Evolutionary conservation across 2,113 vertebrate genomes (phyloP), one percentile per base, ranked within the genome.

Genomic region (Triplophysa tibetana): DNA sequence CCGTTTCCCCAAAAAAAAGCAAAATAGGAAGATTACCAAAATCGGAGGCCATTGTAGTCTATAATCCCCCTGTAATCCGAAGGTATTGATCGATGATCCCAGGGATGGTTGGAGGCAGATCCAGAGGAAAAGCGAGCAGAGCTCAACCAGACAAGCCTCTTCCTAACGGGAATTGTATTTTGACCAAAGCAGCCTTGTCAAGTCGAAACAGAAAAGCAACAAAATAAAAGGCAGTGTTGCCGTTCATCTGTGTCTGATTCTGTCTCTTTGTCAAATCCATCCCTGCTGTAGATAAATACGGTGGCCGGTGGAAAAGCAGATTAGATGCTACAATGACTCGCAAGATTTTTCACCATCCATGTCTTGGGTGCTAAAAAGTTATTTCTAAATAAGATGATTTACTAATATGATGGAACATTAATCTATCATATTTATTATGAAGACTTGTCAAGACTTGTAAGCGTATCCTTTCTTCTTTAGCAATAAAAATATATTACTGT

Each of bases 11-110:
- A 52, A 87, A 81, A 83, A 83, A 82, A 77, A 81, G 24, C 60
- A 79, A 75, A 54, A 81, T 70, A 74, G 84, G 85, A 83, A 83
- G 85, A 92, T 93, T 92, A 90, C 83, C 83, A 82, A 88, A 86
- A 84, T 81, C 78, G 63, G 81, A 87, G 89, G 86, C 85, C 85
- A 91, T 90, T 91, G 88, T 88, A 85, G 88, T 85, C 84, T 82
- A 81, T 90, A 92, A 92, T 88, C 88, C 87, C 85, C 78, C 79
- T 69, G 70, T 92, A 93, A 93, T 91, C 88, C 90, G 74, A 79
- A 80, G 81, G 78, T 89, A 92, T 91, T 90, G 91, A 93, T 92
- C 83, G 87, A 83, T 84, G 87, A 88, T 90, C 89, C 87, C 84
- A 88, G 81, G 86, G 86, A 75, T 67, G 81, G 79, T 89, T 88